phyloP scores from a whole-genome alignment of 2,113 vertebrate species.

The Coracopsis vasa region DNA sequence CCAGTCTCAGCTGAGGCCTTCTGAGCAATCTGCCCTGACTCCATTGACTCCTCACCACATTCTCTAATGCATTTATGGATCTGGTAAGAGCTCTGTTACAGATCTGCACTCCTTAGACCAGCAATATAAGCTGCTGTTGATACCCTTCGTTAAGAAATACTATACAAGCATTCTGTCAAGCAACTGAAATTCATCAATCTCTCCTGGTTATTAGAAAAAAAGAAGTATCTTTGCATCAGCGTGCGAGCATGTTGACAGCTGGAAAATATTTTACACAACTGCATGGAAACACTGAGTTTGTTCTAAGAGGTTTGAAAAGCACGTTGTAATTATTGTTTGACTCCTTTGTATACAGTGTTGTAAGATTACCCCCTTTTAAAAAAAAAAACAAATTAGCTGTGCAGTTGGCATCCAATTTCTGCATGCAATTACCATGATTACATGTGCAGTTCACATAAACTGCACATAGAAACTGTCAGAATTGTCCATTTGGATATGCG shows the following conservation, averaged over 20 bases:
- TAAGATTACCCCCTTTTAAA: neutral
- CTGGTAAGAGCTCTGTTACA: slow-evolving; percentile 50
- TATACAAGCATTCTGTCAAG: slow-evolving; percentile 15
- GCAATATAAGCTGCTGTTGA: neutral
- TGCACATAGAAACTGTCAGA: neutral
- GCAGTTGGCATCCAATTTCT: slow-evolving; percentile 10
- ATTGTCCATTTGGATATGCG: neutral
- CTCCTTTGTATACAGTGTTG: neutral
- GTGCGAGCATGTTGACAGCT: neutral
- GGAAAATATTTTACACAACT: slow-evolving; percentile 24
- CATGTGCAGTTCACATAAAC: neutral
- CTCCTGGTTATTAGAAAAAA: neutral
- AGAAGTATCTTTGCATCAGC: neutral
- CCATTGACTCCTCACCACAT: slow-evolving; percentile 1
- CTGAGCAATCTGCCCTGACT: slow-evolving; percentile 48
- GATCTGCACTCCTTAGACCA: neutral
- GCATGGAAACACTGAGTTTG: neutral
- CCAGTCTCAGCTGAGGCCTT: slow-evolving; percentile 51
- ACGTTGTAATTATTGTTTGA: neutral
- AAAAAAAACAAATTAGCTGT: slow-evolving; percentile 26
- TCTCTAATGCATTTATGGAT: slow-evolving; percentile 59
- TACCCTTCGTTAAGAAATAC: neutral
- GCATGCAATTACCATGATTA: slow-evolving; percentile 17
- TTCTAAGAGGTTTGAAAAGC: slow-evolving; percentile 12
- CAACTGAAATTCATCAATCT: slow-evolving; percentile 26